A percentile compares a stretch with the other conserved stretches of the same genome.
phyloP scores from a whole-genome alignment of 2,888 invertebrate species.

The Zootermopsis nevadensis region DNA sequence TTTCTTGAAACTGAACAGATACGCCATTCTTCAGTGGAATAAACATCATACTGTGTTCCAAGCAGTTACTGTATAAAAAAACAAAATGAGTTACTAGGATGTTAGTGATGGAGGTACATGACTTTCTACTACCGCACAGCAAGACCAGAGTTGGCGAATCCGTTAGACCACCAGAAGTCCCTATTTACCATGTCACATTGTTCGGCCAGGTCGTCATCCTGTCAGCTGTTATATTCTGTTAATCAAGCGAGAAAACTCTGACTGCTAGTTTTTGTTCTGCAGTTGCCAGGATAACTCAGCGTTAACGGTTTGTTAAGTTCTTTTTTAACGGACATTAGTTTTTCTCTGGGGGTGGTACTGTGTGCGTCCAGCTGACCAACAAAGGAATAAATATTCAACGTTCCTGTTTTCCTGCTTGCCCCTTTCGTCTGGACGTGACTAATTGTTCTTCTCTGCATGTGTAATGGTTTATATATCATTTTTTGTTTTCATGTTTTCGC shows the following conservation, averaged over 20 bases:
- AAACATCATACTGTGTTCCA: no score
- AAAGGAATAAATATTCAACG: background rate
- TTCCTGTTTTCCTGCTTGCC: background rate
- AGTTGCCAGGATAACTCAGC: background rate
- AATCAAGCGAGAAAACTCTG: slow-evolving; percentile 12
- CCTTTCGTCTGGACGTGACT: slow-evolving; percentile 18
- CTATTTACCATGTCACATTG: background rate
- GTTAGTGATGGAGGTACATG: no score
- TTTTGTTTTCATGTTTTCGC: background rate
- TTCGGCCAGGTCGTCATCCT: background rate
- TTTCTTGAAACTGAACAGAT: no score
- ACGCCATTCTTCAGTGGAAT: no score
- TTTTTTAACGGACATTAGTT: slow-evolving; percentile 17
- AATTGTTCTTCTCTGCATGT: background rate
- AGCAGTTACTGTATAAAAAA: no score
- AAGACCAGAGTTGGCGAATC: no score
- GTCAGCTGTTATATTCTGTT: slow-evolving; percentile 10
- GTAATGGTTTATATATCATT: slow-evolving; percentile 23
- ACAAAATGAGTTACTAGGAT: no score
- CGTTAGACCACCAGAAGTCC: background rate
- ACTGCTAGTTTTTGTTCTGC: background rate
- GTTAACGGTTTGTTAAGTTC: slow-evolving; percentile 6
- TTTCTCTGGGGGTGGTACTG: background rate
- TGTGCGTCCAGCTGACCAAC: background rate
- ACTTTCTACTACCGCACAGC: no score